Conservation (phyloP, 2,797 vertebrate species). For the Adelosebastes latens region DNA sequence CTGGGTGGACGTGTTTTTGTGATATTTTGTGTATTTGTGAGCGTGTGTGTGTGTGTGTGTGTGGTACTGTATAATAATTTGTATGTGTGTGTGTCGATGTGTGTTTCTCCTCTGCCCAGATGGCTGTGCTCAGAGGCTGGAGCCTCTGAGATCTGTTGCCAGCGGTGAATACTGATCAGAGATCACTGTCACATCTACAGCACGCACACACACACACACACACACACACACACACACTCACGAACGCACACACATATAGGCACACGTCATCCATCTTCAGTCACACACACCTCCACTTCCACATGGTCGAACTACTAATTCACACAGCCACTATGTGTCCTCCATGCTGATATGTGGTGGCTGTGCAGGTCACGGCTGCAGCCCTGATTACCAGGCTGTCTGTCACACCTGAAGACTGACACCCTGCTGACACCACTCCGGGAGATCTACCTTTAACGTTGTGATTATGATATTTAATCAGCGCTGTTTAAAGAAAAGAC, state of each 20-base stretch:
- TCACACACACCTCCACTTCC: conserved; percentile 69
- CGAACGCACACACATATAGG: background rate
- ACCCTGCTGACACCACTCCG: background rate
- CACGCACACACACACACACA: conserved; percentile 19
- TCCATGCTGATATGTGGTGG: conserved; percentile 48
- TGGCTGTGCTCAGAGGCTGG: conserved; percentile 73
- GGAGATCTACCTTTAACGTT: conserved; percentile 7
- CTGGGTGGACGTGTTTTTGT: conserved; percentile 30
- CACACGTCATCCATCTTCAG: conserved; percentile 63
- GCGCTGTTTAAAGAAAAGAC: background rate
- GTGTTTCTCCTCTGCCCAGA: conserved; percentile 74
- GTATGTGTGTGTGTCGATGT: conserved; percentile 60
- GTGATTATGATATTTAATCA: conserved; percentile 26
- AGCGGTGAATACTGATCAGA: conserved; percentile 83
- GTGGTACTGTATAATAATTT: conserved; percentile 61
- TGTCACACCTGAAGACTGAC: conserved; percentile 58
- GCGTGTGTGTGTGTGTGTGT: conserved; percentile 30
- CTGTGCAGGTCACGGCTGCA: conserved; percentile 56
- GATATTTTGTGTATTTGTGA: conserved; percentile 30
- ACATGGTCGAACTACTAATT: conserved; percentile 74
- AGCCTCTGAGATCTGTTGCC: conserved; percentile 77
- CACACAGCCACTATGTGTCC: conserved; percentile 53
- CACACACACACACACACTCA: conserved; percentile 16
- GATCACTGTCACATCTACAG: conserved; percentile 75
- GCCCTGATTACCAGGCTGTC: conserved; percentile 45